A percentile compares a stretch with the other conserved stretches of the same genome.
phyloP scores from a whole-genome alignment of 2,113 vertebrate genomes.

The Accipiter virgatus region DNA sequence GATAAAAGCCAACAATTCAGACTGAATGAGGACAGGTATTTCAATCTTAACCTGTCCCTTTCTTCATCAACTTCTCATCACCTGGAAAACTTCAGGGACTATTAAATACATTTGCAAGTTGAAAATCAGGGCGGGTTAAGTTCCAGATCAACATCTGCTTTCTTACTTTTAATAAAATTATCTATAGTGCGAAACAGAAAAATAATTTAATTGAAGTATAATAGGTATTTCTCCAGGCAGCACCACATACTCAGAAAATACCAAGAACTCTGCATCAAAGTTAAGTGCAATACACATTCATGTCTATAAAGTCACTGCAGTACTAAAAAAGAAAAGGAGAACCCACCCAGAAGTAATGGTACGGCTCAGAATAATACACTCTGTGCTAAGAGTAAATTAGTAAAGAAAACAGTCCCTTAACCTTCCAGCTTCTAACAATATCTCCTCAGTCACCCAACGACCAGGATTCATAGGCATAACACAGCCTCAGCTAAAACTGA shows the following conservation, averaged over 20 bases:
- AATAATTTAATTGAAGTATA: neutral
- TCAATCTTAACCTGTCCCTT: neutral
- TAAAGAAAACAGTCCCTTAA: neutral
- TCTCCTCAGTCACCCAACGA: neutral
- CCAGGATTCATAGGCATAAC: neutral
- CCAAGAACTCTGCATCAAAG: neutral
- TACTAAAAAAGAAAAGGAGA: neutral
- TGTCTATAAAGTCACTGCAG: neutral
- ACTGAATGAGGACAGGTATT: slow-evolving; percentile 48
- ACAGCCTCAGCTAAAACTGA: neutral
- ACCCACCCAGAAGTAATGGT: neutral
- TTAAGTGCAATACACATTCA: neutral
- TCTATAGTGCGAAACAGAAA: neutral
- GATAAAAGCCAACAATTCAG: slow-evolving; percentile 37
- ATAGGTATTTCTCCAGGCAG: neutral
- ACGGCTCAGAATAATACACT: neutral
- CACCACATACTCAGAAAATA: neutral
- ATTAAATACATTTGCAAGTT: slow-evolving; percentile 26
- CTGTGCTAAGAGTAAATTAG: neutral
- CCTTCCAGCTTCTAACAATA: neutral
- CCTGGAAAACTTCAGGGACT: neutral
- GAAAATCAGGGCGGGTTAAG: neutral
- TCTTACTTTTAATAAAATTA: slow-evolving; percentile 5
- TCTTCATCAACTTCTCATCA: slow-evolving; percentile 48
- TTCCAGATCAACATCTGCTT: slow-evolving; percentile 30